Evolutionary conservation across 1,140 invertebrate genomes (phyloP).

Genomic region (Sarcophaga peregrina): DNA sequence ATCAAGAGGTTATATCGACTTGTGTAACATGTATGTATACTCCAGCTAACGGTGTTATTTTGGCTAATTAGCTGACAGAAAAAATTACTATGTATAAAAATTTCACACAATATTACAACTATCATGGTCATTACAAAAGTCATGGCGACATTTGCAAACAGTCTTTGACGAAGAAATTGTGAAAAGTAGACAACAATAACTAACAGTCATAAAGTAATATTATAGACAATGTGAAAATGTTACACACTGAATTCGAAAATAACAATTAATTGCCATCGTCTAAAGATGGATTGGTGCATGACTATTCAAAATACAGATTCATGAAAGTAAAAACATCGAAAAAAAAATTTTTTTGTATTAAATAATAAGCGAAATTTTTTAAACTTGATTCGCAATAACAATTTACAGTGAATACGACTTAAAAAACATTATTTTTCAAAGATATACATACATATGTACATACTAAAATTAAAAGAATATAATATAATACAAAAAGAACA

Average conservation of each 20-base stretch:
- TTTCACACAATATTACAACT: background rate
- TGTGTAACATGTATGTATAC: no score
- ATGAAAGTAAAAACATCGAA: no score
- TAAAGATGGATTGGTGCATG: background rate
- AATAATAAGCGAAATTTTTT: no score
- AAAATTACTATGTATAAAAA: background rate
- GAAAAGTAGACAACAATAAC: background rate
- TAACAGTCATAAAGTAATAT: background rate
- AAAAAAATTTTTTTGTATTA: no score
- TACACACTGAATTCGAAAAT: background rate
- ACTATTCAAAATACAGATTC: background rate
- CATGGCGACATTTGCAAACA: conserved; percentile 3
- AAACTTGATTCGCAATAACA: no score
- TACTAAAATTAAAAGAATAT: no score
- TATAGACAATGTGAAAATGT: background rate
- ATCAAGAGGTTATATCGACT: no score
- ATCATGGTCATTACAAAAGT: conserved; percentile 27
- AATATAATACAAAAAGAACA: no score
- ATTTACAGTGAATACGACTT: no score
- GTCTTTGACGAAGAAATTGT: background rate
- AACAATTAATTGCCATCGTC: background rate
- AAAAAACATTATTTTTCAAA: no score
- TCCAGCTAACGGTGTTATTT: no score
- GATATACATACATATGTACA: no score
- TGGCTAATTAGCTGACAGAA: background rate